Evolutionary conservation across 2,797 vertebrate genomes (phyloP), one percentile per base, ranked within the genome.

Genomic region (Helicolenus hilgendorfi): DNA sequence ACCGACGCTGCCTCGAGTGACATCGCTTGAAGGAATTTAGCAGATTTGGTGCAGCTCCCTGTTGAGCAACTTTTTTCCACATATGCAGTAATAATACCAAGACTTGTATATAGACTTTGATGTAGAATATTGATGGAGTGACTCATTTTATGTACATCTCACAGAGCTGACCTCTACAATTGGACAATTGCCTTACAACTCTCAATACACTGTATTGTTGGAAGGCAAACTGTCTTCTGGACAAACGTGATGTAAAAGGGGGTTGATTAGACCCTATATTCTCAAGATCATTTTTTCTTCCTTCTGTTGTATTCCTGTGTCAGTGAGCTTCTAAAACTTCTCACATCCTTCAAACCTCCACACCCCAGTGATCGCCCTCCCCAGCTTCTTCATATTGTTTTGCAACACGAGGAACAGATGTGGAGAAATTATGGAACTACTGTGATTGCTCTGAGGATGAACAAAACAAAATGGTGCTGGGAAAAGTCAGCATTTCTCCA

Each of bases 391-490:
- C 77, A 63, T 77, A 63, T 84, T 91, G 72, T 88, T 88, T 88
- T 82, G 76, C 60, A 64, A 83, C 73, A 58, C 22, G 4, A 85
- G 60, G 86, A 94, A 92, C 92, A 96, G 93, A 94, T 94, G 94
- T 89, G 60, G 85, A 92, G 76, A 92, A 90, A 94, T 87, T 89
- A 89, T 87, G 78, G 87, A 91, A 76, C 64, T 18, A 38, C 64
- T 81, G 86, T 75, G 81, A 89, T 91, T 91, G 89, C 91, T 90
- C 85, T 68, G 83, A 94, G 87, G 92, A 85, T 69, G 79, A 89
- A 89, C 89, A 92, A 92, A 95, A 94, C 90, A 94, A 91, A 91
- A 92, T 26, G 76, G 31, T 41, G 64, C 78, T 65, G 83, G 83
- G 84, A 88, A 83, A 89, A 90, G 89, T 91, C 86, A 90, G 88